Base-by-base conservation (phyloP, 2,888 invertebrate species). In the Diloba caeruleocephala region DNA sequence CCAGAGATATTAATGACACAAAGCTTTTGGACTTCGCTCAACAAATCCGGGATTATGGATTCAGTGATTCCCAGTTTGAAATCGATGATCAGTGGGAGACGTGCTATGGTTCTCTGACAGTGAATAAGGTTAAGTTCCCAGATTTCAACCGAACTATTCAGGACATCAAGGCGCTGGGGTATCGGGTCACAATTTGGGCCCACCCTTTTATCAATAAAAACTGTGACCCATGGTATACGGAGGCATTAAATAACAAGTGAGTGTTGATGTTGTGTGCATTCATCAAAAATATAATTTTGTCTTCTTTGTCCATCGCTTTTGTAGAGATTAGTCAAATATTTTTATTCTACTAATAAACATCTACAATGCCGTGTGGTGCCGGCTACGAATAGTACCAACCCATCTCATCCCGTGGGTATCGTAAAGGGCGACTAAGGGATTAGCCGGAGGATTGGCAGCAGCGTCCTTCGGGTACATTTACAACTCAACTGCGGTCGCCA, bases 31-130 rank as follows among this genome's bases (percentile, higher is more conserved):
- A 94, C 0, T 97, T 96, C 72, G 96, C 96, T 0, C 73, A 95
- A 5, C 94, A 96, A 58, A 97, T 98, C 42, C 73, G 91, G 1
- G 81, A 89, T 0, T 78, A 96, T 46, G 95, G 95, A 0, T 97
- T 96, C 71, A 92, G 94, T 1, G 94, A 95, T 71, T 96, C 97
- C 37, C 97, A 97, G 77, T 82, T 97, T 29, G 98, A 98, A 90
- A 96, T 98, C 34, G 98, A 98, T 76, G 98, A 98, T 79, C 94
- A 95, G 10, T 98, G 98, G 97, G 98, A 98, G 81, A 94, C 94
- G 0, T 97, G 97, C 75, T 98, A 98, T 74, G 98, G 98, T 0
- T 96, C 97, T 6, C 89, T 97, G 21, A 94, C 94, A 9, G 97
- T 98, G 56, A 95, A 97, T 70, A 85, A 89, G 7, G 84, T 77